phyloP scores from a whole-genome alignment of 2,888 invertebrate species.

The Theretra japonica region DNA sequence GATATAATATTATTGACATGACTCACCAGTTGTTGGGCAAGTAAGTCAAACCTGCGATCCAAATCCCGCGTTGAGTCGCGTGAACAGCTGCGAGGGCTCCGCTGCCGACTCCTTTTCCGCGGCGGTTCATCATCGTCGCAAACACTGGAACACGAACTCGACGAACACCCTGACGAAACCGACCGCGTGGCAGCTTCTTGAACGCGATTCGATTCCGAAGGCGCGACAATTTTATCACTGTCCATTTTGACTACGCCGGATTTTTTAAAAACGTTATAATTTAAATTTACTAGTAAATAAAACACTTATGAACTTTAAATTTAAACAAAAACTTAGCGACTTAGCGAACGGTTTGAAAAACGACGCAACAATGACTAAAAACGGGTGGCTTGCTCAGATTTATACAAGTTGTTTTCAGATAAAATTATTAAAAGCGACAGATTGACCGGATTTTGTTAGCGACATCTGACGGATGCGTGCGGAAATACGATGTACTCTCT shows the following conservation, averaged over 20 bases:
- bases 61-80: neutral
- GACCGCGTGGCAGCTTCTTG: no score
- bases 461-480: no score
- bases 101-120: neutral
- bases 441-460: no score
- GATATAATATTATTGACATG: neutral
- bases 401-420: no score
- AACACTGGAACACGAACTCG: neutral
- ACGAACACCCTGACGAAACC: no score
- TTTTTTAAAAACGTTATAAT: neutral
- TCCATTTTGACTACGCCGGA: no score
- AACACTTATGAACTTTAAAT: neutral
- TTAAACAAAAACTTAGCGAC: neutral
- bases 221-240: no score
- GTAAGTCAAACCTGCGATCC: neutral
- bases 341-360: neutral
- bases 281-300: neutral
- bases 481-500: neutral
- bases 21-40: constrained; percentile 4
- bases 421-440: no score
- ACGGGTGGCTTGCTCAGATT: neutral
- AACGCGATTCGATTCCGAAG: no score
- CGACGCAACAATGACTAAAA: neutral
- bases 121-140: neutral
- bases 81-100: neutral